These are phyloP conservation scores for Bombylius discolor DNA, from an alignment of 2,888 invertebrate genomes.

Conservation along the genomic window DNA sequence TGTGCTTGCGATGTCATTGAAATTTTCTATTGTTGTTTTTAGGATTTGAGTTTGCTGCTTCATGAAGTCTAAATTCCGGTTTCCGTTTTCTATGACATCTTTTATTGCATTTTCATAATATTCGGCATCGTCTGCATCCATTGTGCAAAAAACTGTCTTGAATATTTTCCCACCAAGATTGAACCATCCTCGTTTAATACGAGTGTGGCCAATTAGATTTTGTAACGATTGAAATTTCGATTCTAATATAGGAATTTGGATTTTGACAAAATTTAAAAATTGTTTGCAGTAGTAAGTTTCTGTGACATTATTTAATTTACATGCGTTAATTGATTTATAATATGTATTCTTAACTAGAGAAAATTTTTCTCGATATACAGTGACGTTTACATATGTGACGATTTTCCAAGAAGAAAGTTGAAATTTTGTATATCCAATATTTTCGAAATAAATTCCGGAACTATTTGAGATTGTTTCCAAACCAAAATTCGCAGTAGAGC, in stretches of 20 bases:
- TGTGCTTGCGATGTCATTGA: too few species aligned
- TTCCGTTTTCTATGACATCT: too few species aligned
- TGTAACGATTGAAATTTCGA: background rate
- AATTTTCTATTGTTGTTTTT: too few species aligned
- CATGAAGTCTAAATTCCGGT: too few species aligned
- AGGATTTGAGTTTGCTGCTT: too few species aligned
- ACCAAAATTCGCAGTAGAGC: too few species aligned
- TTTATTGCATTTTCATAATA: conserved; percentile 14
- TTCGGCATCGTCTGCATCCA: conserved; percentile 10
- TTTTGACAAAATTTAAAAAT: background rate
- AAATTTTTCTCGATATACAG: conserved; percentile 2
- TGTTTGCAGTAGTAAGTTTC: conserved; percentile 1
- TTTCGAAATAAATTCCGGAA: conserved; percentile 11
- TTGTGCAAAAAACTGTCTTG: conserved; percentile 6
- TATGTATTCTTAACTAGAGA: background rate
- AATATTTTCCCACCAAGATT: conserved; percentile 2
- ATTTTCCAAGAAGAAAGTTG: conserved; percentile 5
- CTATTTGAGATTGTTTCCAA: background rate
- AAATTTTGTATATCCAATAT: conserved; percentile 6
- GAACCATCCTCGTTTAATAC: conserved; percentile 1
- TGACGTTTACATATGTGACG: conserved; percentile 2
- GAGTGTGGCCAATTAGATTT: background rate
- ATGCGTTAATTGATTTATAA: background rate
- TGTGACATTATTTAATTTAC: background rate
- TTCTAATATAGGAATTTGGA: conserved; percentile 1